Evolutionary conservation across 2,888 invertebrate species (phyloP), one percentile per base, ranked within the genome.

Genomic region (Ashinkailepas kermadecensis): DNA sequence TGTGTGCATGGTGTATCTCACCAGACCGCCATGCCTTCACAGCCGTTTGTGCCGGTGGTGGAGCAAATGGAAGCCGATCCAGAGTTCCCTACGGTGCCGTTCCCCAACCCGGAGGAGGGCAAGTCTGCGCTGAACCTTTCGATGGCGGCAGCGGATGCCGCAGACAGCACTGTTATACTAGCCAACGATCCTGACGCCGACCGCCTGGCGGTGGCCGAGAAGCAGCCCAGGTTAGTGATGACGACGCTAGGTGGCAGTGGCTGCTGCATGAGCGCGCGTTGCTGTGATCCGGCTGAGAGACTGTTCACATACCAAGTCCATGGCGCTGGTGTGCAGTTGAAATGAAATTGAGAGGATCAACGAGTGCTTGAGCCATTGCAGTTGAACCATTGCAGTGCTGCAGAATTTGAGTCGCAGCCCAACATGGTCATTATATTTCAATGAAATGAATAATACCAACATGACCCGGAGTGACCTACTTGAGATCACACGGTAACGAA

Each of bases 161-260:
- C 91, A 84, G 90, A 89, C 0, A 92, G 92, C 79, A 89, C 90
- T 0, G 88, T 98, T 10, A 95, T 99, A 85, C 89, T 99, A 80
- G 98, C 97, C 15, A 99, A 99, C 88, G 99, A 99, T 89, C 99
- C 99, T 0, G 99, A 99, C 88, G 99, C 99, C 0, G 99, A 99
- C 88, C 91, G 99, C 82, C 89, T 98, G 84, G 98, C 97, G 0
- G 92, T 96, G 56, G 99, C 98, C 0, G 97, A 97, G 87, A 94
- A 92, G 87, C 90, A 91, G 86, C 86, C 88, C 10, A 88, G 88
- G 93, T 94, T 87, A 70, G 78, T 65, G 57, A 2, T 9, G 67
- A 9, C 21, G 56, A 7, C 56, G 56, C 11, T 56, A 74, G 74
- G 11, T 74, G 74, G 74, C 74, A 15, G 39, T 39, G 15, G 59